A percentile compares a stretch with the other conserved stretches of the same genome.
phyloP scores from a whole-genome alignment of 2,797 vertebrate genomes.

The Sus cebifrons region DNA sequence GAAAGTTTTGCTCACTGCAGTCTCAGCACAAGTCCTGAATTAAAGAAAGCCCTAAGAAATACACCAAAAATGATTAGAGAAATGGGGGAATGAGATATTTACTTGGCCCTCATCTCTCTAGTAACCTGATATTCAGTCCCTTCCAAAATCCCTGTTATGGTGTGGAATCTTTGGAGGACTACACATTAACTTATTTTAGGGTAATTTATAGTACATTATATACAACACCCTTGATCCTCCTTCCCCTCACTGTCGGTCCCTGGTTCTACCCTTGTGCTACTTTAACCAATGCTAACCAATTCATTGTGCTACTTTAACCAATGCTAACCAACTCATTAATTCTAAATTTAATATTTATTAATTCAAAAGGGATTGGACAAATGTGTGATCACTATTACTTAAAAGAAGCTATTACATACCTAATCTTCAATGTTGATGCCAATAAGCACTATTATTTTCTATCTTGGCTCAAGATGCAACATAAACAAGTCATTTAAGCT shows the following conservation, averaged over 20 bases:
- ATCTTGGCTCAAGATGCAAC: neutral
- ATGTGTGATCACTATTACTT: neutral
- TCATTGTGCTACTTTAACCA: neutral
- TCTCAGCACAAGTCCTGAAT: neutral
- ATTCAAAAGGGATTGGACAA: neutral
- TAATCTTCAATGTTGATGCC: neutral
- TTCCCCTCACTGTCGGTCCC: neutral
- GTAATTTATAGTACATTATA: neutral
- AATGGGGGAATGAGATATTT: neutral
- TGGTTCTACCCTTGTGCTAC: neutral
- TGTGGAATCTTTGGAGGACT: neutral
- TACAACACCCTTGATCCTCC: neutral
- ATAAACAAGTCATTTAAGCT: neutral
- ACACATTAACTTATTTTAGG: constrained; percentile 23
- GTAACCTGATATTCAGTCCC: constrained; percentile 9
- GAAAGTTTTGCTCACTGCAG: neutral
- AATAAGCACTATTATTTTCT: neutral
- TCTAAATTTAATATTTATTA: constrained; percentile 1
- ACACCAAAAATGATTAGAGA: neutral
- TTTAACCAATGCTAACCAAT: constrained; percentile 30
- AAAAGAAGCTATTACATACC: constrained; percentile 10
- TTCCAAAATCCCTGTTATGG: constrained; percentile 11
- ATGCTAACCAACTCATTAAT: constrained; percentile 15
- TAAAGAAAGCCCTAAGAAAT: constrained; percentile 18
- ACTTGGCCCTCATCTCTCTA: neutral